Base-by-base conservation (phyloP, 2,113 vertebrate genomes). In the Tachysurus vachellii region DNA sequence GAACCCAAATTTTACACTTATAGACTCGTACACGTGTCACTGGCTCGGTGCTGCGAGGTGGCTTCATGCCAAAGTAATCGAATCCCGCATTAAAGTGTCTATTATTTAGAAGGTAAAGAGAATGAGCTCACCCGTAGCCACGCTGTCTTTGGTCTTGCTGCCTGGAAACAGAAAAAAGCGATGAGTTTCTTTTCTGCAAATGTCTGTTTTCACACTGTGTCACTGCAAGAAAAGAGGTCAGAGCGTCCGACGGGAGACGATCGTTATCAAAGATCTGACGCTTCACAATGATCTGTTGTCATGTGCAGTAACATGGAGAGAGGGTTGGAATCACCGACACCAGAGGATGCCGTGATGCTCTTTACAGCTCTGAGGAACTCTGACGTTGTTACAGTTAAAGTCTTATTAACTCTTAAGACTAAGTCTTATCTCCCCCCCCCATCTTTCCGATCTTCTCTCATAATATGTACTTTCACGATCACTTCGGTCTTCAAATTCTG, bases 131-230 rank as follows among this genome's bases (percentile, higher is more conserved):
- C 98, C 98, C 95, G 97, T 95, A 82, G 97, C 95, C 90, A 99
- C 98, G 0, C 97, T 96, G 95, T 99, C 97, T 95, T 97, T 96
- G 92, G 98, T 99, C 95, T 97, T 99, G 95, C 84, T 98, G 93
- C 98, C 98, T 99, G 92, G 9, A 87, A 59, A 80, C 53, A 80
- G n/a, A 56, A 56, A 31, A 77, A 54, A 77, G 19, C 64, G 86
- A 64, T 62, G 77, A 81, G 54, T 16, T 71, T 81, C 56, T 59
- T 28, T 81, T 23, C 26, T 36, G 28, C 28, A 57, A 36, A 81
- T 61, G 31, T 80, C 77, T 57, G 77, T 31, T 50, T 50, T 75
- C 26, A 53, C 23, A 28, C 75, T 50, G 23, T 50, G 23, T 76
- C 44, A 50, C 44, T 5, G 31, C 36, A 14, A 56, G 53, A 56